Conservation (phyloP, 2,888 invertebrate genomes). For the Chelonus formosanus region DNA sequence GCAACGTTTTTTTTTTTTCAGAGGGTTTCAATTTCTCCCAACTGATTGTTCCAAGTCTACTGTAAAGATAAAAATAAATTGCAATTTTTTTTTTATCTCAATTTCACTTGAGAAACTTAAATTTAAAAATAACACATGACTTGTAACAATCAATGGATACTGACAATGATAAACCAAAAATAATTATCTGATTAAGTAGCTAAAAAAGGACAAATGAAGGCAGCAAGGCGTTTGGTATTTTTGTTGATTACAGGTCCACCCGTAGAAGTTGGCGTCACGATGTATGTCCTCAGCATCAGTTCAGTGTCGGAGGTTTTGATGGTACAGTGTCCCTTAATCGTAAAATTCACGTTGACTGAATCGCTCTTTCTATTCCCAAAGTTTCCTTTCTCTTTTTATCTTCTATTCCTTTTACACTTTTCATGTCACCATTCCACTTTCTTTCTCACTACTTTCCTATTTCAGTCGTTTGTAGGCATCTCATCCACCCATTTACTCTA, state of each 20-base stretch:
- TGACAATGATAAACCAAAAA: too few species aligned
- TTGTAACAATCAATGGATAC: neutral
- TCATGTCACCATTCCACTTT: constrained; percentile 11
- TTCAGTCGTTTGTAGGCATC: constrained; percentile 22
- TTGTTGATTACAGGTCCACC: constrained; percentile 88
- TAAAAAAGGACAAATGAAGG: neutral
- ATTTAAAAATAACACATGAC: neutral
- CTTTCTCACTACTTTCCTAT: constrained; percentile 6
- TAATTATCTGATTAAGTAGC: neutral
- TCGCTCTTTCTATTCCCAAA: constrained; percentile 41
- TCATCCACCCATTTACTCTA: constrained; percentile 10
- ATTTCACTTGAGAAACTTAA: too few species aligned
- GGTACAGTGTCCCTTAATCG: constrained; percentile 71
- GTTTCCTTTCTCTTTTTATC: constrained; percentile 2
- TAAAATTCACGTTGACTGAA: constrained; percentile 39
- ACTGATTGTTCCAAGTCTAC: constrained; percentile 9
- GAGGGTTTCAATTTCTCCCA: constrained; percentile 3
- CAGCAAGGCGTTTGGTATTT: constrained; percentile 50
- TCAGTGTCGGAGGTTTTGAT: constrained; percentile 98
- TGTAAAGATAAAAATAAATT: neutral
- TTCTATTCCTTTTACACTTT: neutral
- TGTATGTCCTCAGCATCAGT: constrained; percentile 98
- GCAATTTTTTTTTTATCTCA: too few species aligned
- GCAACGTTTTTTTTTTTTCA: constrained; percentile 25
- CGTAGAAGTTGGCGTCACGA: constrained; percentile 97